phyloP scores from a whole-genome alignment of 2,888 invertebrate genomes.

The Cephus nigrinus region DNA sequence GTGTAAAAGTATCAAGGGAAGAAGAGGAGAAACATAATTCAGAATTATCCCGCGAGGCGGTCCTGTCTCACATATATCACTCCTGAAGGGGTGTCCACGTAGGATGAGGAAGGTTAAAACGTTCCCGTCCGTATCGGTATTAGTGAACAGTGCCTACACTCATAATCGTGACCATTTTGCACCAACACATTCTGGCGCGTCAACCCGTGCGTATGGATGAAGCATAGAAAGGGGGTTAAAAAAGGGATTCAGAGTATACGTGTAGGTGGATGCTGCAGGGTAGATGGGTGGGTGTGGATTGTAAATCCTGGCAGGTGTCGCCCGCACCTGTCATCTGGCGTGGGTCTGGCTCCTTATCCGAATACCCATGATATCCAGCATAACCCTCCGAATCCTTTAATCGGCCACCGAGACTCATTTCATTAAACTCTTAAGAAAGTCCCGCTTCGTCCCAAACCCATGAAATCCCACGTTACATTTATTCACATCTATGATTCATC shows the following conservation, averaged over 20 bases:
- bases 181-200: not conserved
- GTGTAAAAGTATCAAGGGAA: slow-evolving; percentile 20
- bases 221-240: not conserved
- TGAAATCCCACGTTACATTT: not conserved
- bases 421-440: not conserved
- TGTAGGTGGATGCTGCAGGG: not conserved
- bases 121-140: slow-evolving; percentile 13
- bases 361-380: slow-evolving; percentile 25
- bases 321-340: slow-evolving; percentile 46
- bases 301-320: slow-evolving; percentile 55
- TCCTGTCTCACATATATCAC: slow-evolving; percentile 59
- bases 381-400: slow-evolving; percentile 22
- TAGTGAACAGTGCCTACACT: not conserved
- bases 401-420: slow-evolving; percentile 5
- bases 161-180: not conserved
- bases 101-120: slow-evolving; percentile 28
- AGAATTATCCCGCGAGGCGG: slow-evolving; percentile 61
- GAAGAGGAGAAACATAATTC: slow-evolving; percentile 63
- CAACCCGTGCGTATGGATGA: not conserved
- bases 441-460: not conserved
- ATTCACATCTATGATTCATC: not conserved
- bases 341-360: slow-evolving; percentile 5
- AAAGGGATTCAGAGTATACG: not conserved
- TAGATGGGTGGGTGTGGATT: slow-evolving; percentile 28
- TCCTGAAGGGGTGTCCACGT: slow-evolving; percentile 46